A percentile compares a stretch with the other conserved stretches of the same genome.
These are phyloP conservation scores for Noctua janthe DNA, from an alignment of 2,888 invertebrate species.

Conservation along the genomic window DNA sequence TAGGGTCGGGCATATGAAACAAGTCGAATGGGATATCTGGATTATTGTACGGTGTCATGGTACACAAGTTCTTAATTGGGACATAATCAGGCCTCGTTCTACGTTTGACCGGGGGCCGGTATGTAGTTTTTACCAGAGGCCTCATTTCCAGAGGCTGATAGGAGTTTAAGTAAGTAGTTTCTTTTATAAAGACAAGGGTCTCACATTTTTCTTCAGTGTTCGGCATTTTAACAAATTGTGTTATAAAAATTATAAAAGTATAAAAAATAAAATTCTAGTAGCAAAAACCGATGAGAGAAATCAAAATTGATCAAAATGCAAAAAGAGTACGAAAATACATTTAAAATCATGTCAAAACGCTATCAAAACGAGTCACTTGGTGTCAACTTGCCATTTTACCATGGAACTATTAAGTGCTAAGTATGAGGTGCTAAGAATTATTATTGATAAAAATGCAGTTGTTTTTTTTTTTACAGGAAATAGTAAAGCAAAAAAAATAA, in stretches of 20 bases:
- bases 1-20: conserved; percentile 67
- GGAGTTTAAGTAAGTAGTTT: conserved; percentile 66
- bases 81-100: conserved; percentile 39
- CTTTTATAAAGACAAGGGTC: conserved; percentile 68
- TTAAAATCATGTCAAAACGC: conserved; percentile 20
- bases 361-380: conserved; percentile 3
- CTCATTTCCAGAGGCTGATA: conserved; percentile 59
- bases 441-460: neutral
- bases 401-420: neutral
- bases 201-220: neutral
- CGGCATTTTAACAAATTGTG: conserved; percentile 4
- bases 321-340: conserved; percentile 11
- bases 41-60: conserved; percentile 69
- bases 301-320: neutral
- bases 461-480: neutral
- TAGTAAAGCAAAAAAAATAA: too few species aligned
- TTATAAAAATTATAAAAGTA: conserved; percentile 6
- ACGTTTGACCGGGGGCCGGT: conserved; percentile 51
- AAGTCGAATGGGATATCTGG: conserved; percentile 66
- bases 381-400: neutral
- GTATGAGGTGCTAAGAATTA: neutral
- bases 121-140: conserved; percentile 57
- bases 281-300: neutral
- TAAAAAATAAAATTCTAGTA: conserved; percentile 22
- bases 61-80: conserved; percentile 68